Base-by-base conservation (phyloP, 2,113 vertebrate species). In the Pseudonaja textilis region DNA sequence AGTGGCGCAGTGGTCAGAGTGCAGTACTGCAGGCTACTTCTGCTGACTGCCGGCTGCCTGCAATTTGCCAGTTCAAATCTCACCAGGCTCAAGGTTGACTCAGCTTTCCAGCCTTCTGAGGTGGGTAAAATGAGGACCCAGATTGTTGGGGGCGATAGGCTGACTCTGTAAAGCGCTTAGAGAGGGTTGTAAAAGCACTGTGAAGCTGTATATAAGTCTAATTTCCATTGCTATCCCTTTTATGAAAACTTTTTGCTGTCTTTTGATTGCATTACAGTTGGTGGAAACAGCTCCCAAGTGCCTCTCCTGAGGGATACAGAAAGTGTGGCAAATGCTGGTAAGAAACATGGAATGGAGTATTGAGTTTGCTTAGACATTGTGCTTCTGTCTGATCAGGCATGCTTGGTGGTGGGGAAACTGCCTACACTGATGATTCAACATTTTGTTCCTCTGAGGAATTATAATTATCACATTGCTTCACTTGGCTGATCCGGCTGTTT, bases 271-370 rank as follows among this genome's bases (percentile, higher is more conserved):
- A 34, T 56, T 93, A 22, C 92, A 99, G 98, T 98, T 54, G 98
- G 96, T 0, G 97, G 98, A 88, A 98, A 98, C 18, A 97, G 97
- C 90, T 99, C 98, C 54, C 98, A 99, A 90, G 98, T 98, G 50
- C 99, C 99, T 50, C 94, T 99, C 85, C 97, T 99, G 91, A 98
- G 97, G 18, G 98, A 98, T 39, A 96, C 97, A 0, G 98, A 98
- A 7, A 96, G 96, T 90, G 97, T 93, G 18, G 96, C 92, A 3
- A 97, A 97, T 56, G 96, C 97, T 57, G 98, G 98, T 99, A 90
- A 98, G 98, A 97, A 64, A n/a, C 61, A 4, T 42, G 3, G 12
- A 89, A n/a, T 25, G 34, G 42, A 47, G 10, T 23, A 45, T 7
- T 0, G 2, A 91, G 22, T 88, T 25, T 92, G 54, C 81, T 91